Evolutionary conservation across 2,797 vertebrate genomes (phyloP), one percentile per base, ranked within the genome.

Genomic region (Danio albolineatus): DNA sequence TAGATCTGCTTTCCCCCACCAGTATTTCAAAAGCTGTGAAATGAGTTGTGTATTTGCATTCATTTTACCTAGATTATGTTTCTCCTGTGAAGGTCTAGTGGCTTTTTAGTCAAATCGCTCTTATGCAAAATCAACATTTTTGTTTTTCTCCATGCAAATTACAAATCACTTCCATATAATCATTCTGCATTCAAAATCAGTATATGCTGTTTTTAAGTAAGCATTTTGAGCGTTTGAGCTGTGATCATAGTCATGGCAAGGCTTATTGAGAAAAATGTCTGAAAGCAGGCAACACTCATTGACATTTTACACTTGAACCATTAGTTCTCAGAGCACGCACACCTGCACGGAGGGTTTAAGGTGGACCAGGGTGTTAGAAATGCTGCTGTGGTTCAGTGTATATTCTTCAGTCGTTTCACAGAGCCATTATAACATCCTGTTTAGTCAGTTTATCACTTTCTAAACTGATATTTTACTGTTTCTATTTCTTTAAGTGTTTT

Each of bases 241-340:
- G 75, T 19, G 21, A 53, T 74, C 46, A 71, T 76, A 65, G 80
- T 83, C 78, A 81, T 49, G 5, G 65, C 79, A 77, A 54, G 59
- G 78, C 74, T 81, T 81, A 88, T 88, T 88, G 74, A 86, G 84
- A 81, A 83, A 85, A 84, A 84, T 53, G 44, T 79, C 80, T 80
- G 79, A 82, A 83, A 82, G 80, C 79, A 59, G 83, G 77, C 70
- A 44, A 72, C 65, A 41, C 78, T 85, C 83, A 85, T 83, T 88
- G 87, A 87, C 79, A 84, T 88, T 85, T 86, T 83, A 71, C 66
- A 49, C 73, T 71, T 70, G 53, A 79, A 76, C 73, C 77, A 82
- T 85, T 80, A 81, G 80, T 49, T 54, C 56, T 38, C 76, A 57
- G 77, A 84, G 79, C 83, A 83, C 72, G 64, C 77, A 73, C 82